These are phyloP conservation scores for Pseudoips prasinana DNA, from an alignment of 2,888 invertebrate genomes.

Conservation along the genomic window DNA sequence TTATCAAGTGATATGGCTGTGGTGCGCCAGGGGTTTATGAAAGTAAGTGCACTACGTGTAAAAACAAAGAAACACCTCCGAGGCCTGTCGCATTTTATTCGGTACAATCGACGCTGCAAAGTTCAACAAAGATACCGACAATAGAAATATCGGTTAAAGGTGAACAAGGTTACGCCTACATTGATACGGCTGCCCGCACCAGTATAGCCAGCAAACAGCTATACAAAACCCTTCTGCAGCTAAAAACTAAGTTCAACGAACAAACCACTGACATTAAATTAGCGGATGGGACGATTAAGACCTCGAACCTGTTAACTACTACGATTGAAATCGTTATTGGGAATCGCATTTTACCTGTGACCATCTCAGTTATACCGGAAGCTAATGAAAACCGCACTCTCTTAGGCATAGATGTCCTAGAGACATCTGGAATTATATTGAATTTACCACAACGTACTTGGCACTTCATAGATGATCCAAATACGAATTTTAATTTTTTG, in stretches of 20 bases:
- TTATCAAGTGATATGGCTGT: constrained; percentile 7
- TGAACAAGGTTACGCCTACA: background rate
- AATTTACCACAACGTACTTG: background rate
- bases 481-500: background rate
- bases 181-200: constrained; percentile 1
- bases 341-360: background rate
- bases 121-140: background rate
- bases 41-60: constrained; percentile 8
- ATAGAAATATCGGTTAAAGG: constrained; percentile 1
- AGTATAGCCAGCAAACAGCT: constrained; percentile 1
- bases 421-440: background rate
- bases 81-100: too few species aligned
- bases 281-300: background rate
- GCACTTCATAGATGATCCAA: background rate
- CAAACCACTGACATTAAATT: constrained; percentile 1
- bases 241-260: background rate
- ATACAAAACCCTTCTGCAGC: background rate
- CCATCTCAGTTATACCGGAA: background rate
- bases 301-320: background rate
- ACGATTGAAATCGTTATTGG: background rate
- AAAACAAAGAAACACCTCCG: too few species aligned
- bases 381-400: background rate
- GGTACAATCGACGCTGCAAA: background rate
- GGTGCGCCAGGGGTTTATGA: constrained; percentile 7
- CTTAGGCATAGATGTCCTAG: constrained; percentile 1